Evolutionary conservation across 2,888 invertebrate genomes (phyloP), one percentile per base, ranked within the genome.

Genomic region (Nomada ferruginata): DNA sequence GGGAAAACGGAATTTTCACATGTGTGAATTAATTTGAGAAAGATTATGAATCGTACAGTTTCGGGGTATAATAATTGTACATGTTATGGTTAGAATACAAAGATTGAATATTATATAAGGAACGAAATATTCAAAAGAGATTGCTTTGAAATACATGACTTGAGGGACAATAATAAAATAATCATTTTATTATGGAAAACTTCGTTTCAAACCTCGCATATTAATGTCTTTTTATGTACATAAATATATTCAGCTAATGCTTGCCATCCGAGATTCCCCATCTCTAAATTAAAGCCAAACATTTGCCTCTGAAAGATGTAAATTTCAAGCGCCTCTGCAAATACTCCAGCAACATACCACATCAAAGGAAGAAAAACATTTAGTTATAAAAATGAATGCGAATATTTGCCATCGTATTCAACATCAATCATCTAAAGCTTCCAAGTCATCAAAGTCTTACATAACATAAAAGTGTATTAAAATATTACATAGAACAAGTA

Each of bases 261-360:
- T 13, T 55, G 1, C 23, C 26, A 42, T 72, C 23, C 52, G 18
- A 50, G 60, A 50, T 50, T 65, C 20, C 64, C 7, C 57, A 50
- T 29, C 42, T 66, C 29, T 11, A 60, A 57, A 66, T 52, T 66
- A 23, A 66, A 74, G 26, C n/a, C 59, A 66, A 66, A 74, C 66
- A 74, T 74, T 66, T 66, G 50, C 20, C 42, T 10, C n/a, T 4
- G 74, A 74, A 36, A n/a, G 26, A 64, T 47, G 55, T 64, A 20
- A 53, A 57, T 52, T 26, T 59, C 59, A 15, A n/a, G 13, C 15
- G 26, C 36, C 42, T 13, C 18, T 10, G 36, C 29, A 23, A 60
- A 57, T 59, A 18, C 65, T 52, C 53, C 13, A 4, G 42, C 44
- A 13, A 36, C 15, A 23, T 20, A 3, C 23, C 9, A 2, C 68